A percentile compares a stretch with the other conserved stretches of the same genome.
phyloP scores from a whole-genome alignment of 1,140 invertebrate species.

The Akabosia matsudoensis region DNA sequence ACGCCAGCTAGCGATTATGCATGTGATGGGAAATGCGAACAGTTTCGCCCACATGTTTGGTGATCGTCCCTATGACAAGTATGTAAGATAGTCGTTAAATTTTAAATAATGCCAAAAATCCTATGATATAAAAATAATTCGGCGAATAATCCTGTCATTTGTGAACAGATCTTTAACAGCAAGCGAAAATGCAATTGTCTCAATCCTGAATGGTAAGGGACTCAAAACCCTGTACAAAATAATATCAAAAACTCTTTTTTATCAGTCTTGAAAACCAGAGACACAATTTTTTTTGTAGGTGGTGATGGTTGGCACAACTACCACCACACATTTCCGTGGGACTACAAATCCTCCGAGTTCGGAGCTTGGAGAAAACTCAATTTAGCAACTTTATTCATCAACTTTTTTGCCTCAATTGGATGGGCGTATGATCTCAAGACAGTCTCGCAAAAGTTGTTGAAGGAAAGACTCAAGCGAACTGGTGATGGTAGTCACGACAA shows the following conservation, averaged over 20 bases:
- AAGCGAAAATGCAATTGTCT: not conserved
- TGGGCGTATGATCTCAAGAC: conserved; percentile 71
- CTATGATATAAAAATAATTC: not conserved
- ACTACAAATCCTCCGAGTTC: conserved; percentile 66
- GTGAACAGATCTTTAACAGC: not conserved
- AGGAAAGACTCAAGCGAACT: conserved; percentile 59
- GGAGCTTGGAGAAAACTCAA: conserved; percentile 58
- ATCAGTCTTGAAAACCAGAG: not conserved
- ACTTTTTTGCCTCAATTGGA: conserved; percentile 70
- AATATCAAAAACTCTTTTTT: not conserved
- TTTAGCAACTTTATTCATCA: conserved; percentile 75
- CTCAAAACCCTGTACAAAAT: not conserved
- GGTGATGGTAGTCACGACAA: conserved; percentile 54
- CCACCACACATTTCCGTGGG: conserved; percentile 74
- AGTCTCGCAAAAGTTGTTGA: conserved; percentile 59
- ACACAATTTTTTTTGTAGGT: conserved; percentile 42
- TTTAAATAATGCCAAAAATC: not conserved
- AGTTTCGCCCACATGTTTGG: not conserved
- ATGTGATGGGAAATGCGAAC: not conserved
- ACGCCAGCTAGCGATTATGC: not conserved
- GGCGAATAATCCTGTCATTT: not conserved
- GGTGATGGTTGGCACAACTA: conserved; percentile 63
- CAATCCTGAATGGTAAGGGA: not conserved
- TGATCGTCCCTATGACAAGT: not conserved
- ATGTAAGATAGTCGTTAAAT: not conserved